Evolutionary conservation across 2,888 invertebrate genomes (phyloP).

Genomic region (Erebia ligea): DNA sequence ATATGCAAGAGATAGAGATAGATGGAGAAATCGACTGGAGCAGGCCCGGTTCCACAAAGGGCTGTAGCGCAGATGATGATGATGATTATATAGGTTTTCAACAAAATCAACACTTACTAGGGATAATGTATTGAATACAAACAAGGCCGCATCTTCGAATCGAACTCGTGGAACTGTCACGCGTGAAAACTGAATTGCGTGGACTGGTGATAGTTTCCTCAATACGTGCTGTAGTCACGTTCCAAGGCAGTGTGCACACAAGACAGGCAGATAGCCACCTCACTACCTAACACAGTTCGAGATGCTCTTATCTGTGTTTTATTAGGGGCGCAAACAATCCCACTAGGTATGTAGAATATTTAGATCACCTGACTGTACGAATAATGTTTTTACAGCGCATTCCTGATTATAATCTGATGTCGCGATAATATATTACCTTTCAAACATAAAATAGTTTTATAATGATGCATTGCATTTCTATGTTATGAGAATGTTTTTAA

Average conservation of each 20-base stretch:
- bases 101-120: too few species aligned
- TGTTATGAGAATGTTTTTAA: slow-evolving; percentile 27
- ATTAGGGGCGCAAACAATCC: slow-evolving; percentile 57
- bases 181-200: slow-evolving; percentile 45
- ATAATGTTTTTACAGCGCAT: slow-evolving; percentile 75
- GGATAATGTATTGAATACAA: background rate
- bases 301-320: slow-evolving; percentile 56
- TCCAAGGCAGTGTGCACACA: slow-evolving; percentile 40
- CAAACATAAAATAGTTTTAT: slow-evolving; percentile 58
- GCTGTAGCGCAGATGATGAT: too few species aligned
- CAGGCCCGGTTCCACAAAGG: too few species aligned
- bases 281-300: slow-evolving; percentile 8
- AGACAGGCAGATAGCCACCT: background rate
- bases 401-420: slow-evolving; percentile 67
- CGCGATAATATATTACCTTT: slow-evolving; percentile 59
- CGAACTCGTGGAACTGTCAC: slow-evolving; percentile 49
- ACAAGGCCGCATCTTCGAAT: slow-evolving; percentile 30
- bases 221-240: slow-evolving; percentile 75
- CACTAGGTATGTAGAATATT: slow-evolving; percentile 63
- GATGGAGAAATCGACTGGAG: too few species aligned
- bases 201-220: slow-evolving; percentile 54
- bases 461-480: slow-evolving; percentile 48
- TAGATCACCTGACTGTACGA: slow-evolving; percentile 73
- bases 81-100: too few species aligned
- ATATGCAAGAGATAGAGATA: too few species aligned